A percentile compares a stretch with the other conserved stretches of the same genome.
phyloP scores from a whole-genome alignment of 1,140 invertebrate genomes.

The Drosophila hydei region DNA sequence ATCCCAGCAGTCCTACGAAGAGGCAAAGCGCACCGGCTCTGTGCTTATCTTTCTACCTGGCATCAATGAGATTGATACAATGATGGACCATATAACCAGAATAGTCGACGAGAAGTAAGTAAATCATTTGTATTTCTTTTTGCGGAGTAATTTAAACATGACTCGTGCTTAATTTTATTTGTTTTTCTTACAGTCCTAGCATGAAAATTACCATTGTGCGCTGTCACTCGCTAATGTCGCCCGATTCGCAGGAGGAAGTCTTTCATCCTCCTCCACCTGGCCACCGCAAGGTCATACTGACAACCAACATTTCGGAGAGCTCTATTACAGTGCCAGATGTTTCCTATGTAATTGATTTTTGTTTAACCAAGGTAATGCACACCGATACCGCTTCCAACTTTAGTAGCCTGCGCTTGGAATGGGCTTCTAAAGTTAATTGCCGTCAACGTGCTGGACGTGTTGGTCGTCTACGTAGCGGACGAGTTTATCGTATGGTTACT shows the following conservation, averaged over 20 bases:
- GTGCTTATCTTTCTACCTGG: slow-evolving; percentile 96
- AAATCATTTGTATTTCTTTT: too few relatives aligned
- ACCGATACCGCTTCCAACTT: slow-evolving; percentile 91
- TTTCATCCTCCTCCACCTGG: slow-evolving; percentile 84
- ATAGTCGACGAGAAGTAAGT: slow-evolving; percentile 56
- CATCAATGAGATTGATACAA: slow-evolving; percentile 90
- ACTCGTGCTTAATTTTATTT: not conserved
- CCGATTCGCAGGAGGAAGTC: slow-evolving; percentile 62
- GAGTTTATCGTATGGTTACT: slow-evolving; percentile 93
- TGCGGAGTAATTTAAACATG: too few relatives aligned
- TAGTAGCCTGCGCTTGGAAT: slow-evolving; percentile 90
- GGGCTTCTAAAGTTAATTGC: slow-evolving; percentile 96
- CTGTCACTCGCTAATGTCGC: slow-evolving; percentile 75
- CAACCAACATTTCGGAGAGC: slow-evolving; percentile 98
- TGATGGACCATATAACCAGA: slow-evolving; percentile 75
- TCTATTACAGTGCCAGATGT: slow-evolving; percentile 98
- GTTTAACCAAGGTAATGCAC: slow-evolving; percentile 93
- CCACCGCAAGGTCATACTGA: slow-evolving; percentile 93
- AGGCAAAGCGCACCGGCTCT: slow-evolving; percentile 84
- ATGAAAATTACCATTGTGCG: slow-evolving; percentile 63
- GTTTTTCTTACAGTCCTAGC: slow-evolving; percentile 14
- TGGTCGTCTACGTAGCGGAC: slow-evolving; percentile 93
- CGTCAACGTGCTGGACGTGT: slow-evolving; percentile 95
- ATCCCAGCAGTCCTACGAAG: slow-evolving; percentile 34
- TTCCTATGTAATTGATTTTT: slow-evolving; percentile 98